Evolutionary conservation across 1,140 invertebrate species (phyloP).

Genomic region (Akabosia matsudoensis): DNA sequence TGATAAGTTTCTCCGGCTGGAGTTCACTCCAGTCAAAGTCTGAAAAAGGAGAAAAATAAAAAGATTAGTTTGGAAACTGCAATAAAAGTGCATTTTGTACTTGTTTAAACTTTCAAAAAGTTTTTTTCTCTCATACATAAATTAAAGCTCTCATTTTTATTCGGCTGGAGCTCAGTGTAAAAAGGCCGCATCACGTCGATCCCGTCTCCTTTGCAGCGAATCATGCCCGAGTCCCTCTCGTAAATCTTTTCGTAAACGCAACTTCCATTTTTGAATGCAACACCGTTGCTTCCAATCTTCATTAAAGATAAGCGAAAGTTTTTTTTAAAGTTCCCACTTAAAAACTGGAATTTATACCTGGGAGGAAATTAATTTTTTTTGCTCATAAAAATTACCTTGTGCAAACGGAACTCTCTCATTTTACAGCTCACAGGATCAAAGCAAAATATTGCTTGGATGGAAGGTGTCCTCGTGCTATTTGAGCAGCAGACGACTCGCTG

Average conservation of each 20-base stretch:
- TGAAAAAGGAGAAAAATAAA: constrained; percentile 5
- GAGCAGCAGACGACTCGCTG: constrained; percentile 36
- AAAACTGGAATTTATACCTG: background rate
- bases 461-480: constrained; percentile 28
- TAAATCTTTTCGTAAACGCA: constrained; percentile 36
- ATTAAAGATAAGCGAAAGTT: background rate
- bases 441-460: constrained; percentile 35
- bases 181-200: constrained; percentile 34
- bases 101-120: background rate
- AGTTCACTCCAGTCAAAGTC: constrained; percentile 39
- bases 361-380: no score
- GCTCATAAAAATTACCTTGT: constrained; percentile 32
- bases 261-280: constrained; percentile 33
- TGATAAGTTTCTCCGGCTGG: constrained; percentile 35
- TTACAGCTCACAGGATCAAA: constrained; percentile 35
- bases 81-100: background rate
- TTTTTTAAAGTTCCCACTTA: background rate
- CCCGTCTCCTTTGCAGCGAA: constrained; percentile 40
- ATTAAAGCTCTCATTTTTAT: constrained; percentile 10
- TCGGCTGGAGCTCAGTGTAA: constrained; percentile 23
- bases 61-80: background rate
- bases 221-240: constrained; percentile 35
- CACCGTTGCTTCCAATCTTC: constrained; percentile 37
- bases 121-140: background rate
- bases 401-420: constrained; percentile 28